Conservation (phyloP, 2,797 vertebrate species). For the Babyrousa celebensis region DNA sequence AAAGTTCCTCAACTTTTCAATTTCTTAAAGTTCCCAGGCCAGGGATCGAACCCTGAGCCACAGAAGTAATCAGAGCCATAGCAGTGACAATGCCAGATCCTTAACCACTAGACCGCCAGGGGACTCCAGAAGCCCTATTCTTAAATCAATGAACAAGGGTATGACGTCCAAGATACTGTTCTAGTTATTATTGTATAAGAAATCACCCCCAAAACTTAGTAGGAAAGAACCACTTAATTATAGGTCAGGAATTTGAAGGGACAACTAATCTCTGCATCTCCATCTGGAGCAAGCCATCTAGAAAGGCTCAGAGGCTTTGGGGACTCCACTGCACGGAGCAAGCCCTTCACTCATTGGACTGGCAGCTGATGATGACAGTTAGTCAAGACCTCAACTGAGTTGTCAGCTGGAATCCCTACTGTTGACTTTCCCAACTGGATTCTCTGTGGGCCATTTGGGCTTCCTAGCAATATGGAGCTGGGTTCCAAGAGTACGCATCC, state of each 20-base stretch:
- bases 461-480: background rate
- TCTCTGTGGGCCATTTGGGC: background rate
- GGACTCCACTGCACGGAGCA: background rate
- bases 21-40: background rate
- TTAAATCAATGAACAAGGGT: background rate
- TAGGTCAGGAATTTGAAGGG: background rate
- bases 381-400: background rate
- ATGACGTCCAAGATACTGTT: background rate
- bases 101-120: too few relatives aligned
- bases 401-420: background rate
- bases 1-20: background rate
- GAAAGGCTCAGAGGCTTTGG: background rate
- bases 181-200: background rate
- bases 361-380: background rate
- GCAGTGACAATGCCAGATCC: too few relatives aligned
- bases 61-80: too few relatives aligned
- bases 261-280: background rate
- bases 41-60: too few relatives aligned
- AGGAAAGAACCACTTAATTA: background rate
- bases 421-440: background rate
- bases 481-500: background rate
- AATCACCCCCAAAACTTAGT: background rate
- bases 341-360: background rate
- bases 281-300: background rate
- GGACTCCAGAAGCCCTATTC: background rate